phyloP scores from a whole-genome alignment of 2,113 vertebrate genomes.

The Calonectris borealis region DNA sequence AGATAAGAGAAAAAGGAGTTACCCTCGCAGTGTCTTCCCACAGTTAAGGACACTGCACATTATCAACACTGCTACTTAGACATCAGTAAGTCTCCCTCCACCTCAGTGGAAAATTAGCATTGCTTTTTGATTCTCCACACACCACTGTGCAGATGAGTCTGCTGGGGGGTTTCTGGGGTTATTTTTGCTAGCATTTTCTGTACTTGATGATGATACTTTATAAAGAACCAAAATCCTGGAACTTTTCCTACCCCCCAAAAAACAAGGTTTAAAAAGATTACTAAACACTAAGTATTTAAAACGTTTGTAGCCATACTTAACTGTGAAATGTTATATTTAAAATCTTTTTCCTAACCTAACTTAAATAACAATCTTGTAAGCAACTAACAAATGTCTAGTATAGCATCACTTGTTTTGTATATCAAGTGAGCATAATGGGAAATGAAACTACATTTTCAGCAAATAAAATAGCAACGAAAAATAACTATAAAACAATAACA shows the following conservation, averaged over 20 bases:
- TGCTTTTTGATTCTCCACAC: not conserved
- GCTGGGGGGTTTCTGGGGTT: rapidly evolving
- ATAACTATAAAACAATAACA: not conserved
- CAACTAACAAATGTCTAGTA: not conserved
- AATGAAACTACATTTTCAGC: not conserved
- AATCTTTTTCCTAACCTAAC: not conserved
- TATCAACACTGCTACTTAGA: not conserved
- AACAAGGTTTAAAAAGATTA: not conserved
- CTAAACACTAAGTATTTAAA: not conserved
- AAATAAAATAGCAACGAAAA: not conserved
- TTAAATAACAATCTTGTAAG: not conserved
- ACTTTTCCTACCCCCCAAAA: rapidly evolving
- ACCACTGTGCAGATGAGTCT: not conserved
- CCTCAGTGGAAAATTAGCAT: not conserved
- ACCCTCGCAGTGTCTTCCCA: not conserved
- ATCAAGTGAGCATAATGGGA: rapidly evolving
- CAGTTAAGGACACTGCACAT: not conserved
- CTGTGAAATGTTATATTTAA: not conserved
- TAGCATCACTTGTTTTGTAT: not conserved
- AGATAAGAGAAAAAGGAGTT: not conserved
- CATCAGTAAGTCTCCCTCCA: not conserved
- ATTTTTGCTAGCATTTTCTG: not conserved
- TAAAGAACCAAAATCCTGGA: not conserved
- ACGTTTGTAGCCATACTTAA: not conserved
- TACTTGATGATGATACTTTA: not conserved